A percentile compares a stretch with the other conserved stretches of the same genome.
Evolutionary conservation across 2,113 vertebrate genomes (phyloP).

Genomic region (Chamaea fasciata): DNA sequence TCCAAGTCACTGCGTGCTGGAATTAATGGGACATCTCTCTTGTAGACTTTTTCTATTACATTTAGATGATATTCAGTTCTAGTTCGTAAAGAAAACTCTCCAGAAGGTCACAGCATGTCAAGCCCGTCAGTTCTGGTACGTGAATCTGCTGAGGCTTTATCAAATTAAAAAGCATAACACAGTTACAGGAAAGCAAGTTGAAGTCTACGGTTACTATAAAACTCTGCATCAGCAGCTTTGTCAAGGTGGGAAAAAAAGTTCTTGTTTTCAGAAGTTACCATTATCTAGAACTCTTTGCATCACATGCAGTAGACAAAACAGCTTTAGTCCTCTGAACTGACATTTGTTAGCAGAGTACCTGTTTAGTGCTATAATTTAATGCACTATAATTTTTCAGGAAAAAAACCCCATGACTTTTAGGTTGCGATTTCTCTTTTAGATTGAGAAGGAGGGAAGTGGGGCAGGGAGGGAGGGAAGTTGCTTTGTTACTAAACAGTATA

Average conservation of each 20-base stretch:
- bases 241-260: neutral
- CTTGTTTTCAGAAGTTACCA: neutral
- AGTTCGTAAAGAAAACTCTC: neutral
- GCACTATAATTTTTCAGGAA: neutral
- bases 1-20: neutral
- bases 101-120: neutral
- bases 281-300: neutral
- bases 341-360: neutral
- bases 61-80: neutral
- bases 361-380: neutral
- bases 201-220: neutral
- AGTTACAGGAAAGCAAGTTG: neutral
- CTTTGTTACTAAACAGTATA: neutral
- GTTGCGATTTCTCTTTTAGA: neutral
- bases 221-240: neutral
- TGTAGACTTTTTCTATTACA: neutral
- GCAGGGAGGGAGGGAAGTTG: rapidly evolving
- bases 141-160: neutral
- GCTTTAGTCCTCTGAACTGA: neutral
- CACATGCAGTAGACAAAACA: neutral
- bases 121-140: neutral
- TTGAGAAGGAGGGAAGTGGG: neutral
- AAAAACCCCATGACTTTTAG: neutral
- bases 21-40: neutral
- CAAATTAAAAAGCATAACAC: neutral